Conservation (phyloP, 2,888 invertebrate species). For the Anaspis maculata region DNA sequence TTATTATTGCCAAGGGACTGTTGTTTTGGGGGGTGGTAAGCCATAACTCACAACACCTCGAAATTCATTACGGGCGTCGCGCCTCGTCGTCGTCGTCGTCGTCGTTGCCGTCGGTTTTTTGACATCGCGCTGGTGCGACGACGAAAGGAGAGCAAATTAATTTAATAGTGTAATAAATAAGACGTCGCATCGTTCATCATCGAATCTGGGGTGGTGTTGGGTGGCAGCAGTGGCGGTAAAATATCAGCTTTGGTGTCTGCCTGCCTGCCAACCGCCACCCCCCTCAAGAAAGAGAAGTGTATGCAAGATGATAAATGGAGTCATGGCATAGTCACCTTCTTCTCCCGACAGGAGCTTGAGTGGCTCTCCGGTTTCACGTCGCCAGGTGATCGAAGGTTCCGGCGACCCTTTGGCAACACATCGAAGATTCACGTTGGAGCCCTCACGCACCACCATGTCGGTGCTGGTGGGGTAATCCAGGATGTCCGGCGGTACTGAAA, state of each 20-base stretch:
- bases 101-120: no score
- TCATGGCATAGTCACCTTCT: conserved; percentile 49
- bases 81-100: no score
- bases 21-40: no score
- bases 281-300: no score
- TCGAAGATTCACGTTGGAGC: conserved; percentile 74
- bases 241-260: no score
- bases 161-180: conserved; percentile 2
- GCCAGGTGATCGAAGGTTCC: conserved; percentile 78
- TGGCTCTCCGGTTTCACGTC: conserved; percentile 67
- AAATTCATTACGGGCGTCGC: no score
- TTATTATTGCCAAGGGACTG: no score
- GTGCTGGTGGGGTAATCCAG: conserved; percentile 79
- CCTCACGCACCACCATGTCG: conserved; percentile 78
- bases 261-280: no score
- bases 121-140: no score
- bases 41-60: no score
- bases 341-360: conserved; percentile 56
- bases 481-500: conserved; percentile 75
- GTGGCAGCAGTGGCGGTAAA: not conserved
- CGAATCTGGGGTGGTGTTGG: not conserved
- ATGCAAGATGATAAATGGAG: no score
- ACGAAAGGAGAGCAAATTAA: conserved; percentile 4
- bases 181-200: conserved; percentile 1
- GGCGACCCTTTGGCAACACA: conserved; percentile 87